phyloP scores from a whole-genome alignment of 2,888 invertebrate species.

The Tribolium freemani region DNA sequence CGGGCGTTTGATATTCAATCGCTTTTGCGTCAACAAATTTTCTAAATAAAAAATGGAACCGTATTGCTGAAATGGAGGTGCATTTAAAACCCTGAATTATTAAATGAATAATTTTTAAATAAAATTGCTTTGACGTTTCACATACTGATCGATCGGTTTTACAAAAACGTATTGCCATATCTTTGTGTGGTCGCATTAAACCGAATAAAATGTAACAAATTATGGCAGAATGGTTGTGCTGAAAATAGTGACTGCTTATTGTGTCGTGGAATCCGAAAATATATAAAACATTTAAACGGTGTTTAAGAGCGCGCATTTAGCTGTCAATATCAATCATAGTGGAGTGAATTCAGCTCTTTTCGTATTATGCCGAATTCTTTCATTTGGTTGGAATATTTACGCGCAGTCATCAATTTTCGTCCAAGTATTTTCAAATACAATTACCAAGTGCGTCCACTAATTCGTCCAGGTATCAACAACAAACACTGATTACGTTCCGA shows the following conservation, averaged over 20 bases:
- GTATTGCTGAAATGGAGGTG: too few species aligned
- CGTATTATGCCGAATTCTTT: conserved; percentile 30
- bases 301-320: conserved; percentile 28
- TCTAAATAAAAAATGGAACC: not conserved
- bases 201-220: too few species aligned
- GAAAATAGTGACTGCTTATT: not conserved
- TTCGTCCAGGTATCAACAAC: not conserved
- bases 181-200: too few species aligned
- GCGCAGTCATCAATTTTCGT: conserved; percentile 32
- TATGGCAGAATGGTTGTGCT: not conserved
- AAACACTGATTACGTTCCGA: conserved; percentile 3
- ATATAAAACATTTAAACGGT: conserved; percentile 27
- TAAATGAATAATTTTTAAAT: too few species aligned
- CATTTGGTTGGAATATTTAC: conserved; percentile 18
- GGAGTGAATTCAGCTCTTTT: conserved; percentile 14
- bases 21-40: not conserved
- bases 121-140: too few species aligned
- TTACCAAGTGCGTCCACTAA: not conserved
- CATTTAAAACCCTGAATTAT: too few species aligned
- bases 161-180: too few species aligned
- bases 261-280: not conserved
- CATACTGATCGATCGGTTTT: too few species aligned
- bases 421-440: conserved; percentile 4
- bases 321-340: conserved; percentile 42
- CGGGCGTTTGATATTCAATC: not conserved